phyloP scores from a whole-genome alignment of 2,113 vertebrate species.

The Myotis davidii region DNA sequence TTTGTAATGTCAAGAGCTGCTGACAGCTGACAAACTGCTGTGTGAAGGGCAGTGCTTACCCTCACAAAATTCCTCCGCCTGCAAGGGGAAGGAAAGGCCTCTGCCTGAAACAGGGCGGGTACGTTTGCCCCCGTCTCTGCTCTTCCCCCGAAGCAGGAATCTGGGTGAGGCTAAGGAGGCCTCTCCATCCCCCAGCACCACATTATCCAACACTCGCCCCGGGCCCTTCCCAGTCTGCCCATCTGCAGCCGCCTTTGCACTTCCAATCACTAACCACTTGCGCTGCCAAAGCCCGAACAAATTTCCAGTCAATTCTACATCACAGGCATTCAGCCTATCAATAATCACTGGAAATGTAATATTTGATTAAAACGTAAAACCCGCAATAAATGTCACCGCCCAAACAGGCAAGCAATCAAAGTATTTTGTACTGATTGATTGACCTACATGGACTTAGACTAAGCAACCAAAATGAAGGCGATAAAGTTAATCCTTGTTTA shows the following conservation, averaged over 20 bases:
- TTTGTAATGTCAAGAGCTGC: conserved; percentile 71
- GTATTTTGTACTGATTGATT: conserved; percentile 44
- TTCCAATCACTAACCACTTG: background rate
- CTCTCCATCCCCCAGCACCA: background rate
- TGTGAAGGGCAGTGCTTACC: conserved; percentile 57
- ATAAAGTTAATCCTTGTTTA: conserved; percentile 17
- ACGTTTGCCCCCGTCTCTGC: background rate
- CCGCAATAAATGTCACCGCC: background rate
- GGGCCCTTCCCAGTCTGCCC: accelerated
- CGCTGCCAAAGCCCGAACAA: background rate
- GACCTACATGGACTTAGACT: background rate
- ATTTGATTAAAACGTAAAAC: conserved; percentile 63
- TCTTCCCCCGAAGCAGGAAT: background rate
- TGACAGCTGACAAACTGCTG: conserved; percentile 79
- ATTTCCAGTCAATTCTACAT: conserved; percentile 30
- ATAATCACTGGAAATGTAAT: conserved; percentile 51
- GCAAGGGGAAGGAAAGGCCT: background rate
- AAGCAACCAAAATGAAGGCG: conserved; percentile 28
- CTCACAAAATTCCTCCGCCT: background rate
- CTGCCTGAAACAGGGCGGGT: background rate
- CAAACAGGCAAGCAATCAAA: conserved; percentile 36
- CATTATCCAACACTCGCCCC: background rate
- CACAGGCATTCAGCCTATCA: background rate
- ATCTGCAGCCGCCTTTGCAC: accelerated
- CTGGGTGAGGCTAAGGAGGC: background rate